Conservation (phyloP, 2,888 invertebrate genomes). For the Ichneumoninae sp. region DNA sequence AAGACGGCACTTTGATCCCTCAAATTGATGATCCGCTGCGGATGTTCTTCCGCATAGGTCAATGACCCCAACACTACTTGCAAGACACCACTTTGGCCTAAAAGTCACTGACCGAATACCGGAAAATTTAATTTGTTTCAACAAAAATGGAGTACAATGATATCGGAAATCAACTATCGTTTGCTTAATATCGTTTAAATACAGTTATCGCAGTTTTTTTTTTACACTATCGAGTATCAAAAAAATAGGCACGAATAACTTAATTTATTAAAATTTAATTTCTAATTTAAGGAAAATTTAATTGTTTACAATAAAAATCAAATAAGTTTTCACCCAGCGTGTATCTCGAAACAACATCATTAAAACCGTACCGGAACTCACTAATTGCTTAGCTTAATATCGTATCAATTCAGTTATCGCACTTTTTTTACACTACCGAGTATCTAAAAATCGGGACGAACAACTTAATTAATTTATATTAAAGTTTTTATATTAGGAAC, state of each 20-base stretch:
- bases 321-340: no score
- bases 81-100: neutral
- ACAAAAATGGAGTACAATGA: no score
- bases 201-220: no score
- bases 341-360: neutral
- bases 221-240: neutral
- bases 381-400: no score
- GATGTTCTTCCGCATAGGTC: constrained; percentile 30
- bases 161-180: no score
- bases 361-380: neutral
- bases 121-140: neutral
- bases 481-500: no score
- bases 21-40: constrained; percentile 24
- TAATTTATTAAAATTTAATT: no score
- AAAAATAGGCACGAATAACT: neutral
- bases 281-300: no score
- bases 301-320: no score
- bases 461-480: no score
- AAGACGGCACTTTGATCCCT: constrained; percentile 7
- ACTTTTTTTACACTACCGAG: neutral
- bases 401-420: no score
- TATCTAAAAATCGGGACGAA: neutral
- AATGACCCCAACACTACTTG: neutral
- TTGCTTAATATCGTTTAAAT: no score
- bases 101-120: neutral